These are phyloP conservation scores for Pteria penguin DNA, from an alignment of 2,888 invertebrate genomes.

Conservation along the genomic window DNA sequence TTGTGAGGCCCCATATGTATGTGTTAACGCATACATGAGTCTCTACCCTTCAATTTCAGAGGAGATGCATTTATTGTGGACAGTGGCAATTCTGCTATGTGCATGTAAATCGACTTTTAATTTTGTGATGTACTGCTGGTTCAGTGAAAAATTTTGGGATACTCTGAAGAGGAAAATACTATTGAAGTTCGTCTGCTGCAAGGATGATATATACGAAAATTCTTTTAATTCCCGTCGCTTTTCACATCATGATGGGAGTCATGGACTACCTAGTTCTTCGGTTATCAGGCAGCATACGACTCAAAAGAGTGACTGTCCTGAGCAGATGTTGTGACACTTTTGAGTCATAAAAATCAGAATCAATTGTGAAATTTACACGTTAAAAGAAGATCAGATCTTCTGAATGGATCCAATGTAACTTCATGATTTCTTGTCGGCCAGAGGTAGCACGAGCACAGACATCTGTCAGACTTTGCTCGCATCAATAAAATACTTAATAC, in stretches of 20 bases:
- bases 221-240: background rate
- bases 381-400: too few species aligned
- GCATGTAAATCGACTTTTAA: conserved; percentile 76
- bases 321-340: background rate
- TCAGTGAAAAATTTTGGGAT: conserved; percentile 78
- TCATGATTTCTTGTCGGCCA: too few species aligned
- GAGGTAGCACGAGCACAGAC: too few species aligned
- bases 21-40: conserved; percentile 43
- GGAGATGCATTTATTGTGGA: conserved; percentile 37
- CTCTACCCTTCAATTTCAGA: conserved; percentile 9
- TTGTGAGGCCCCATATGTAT: conserved; percentile 75
- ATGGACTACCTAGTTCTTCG: background rate
- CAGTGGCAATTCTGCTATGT: conserved; percentile 61
- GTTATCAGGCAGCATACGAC: background rate
- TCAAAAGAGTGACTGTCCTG: background rate
- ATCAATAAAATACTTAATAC: too few species aligned
- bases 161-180: conserved; percentile 70
- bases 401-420: too few species aligned
- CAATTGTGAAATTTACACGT: too few species aligned
- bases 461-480: too few species aligned
- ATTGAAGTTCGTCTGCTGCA: conserved; percentile 39
- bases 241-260: background rate
- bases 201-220: background rate
- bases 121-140: conserved; percentile 79
- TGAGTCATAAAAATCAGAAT: too few species aligned